Conservation (phyloP, 2,797 vertebrate genomes). For the Liasis olivaceus region DNA sequence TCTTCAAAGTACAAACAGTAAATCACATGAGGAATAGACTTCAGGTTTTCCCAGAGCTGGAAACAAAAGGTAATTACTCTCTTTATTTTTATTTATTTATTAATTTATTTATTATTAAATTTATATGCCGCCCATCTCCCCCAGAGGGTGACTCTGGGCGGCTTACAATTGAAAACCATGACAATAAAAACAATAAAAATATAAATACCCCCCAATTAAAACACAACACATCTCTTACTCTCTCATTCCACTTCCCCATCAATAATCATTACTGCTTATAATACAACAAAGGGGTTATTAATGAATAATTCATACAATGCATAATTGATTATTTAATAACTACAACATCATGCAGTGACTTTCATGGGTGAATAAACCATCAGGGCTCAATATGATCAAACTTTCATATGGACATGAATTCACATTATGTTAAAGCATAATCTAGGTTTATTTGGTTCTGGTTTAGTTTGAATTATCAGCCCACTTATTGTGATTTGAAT, state of each 20-base stretch:
- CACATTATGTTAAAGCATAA: neutral
- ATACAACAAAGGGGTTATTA: neutral
- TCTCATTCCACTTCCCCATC: no score
- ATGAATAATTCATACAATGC: neutral
- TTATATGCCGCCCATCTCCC: no score
- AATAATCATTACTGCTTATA: neutral
- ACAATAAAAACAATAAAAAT: no score
- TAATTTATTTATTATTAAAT: no score
- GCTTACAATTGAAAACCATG: no score
- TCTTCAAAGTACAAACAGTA: constrained; percentile 86
- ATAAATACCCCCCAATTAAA: no score
- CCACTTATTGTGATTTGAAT: no score
- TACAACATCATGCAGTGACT: neutral
- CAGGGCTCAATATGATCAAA: neutral
- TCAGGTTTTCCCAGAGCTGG: constrained; percentile 85
- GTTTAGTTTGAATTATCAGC: no score
- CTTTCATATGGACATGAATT: neutral
- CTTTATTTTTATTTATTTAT: neutral
- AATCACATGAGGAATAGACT: constrained; percentile 93
- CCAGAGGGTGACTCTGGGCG: no score
- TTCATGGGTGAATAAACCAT: neutral
- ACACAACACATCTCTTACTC: no score
- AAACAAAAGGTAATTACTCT: constrained; percentile 83
- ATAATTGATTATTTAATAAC: neutral
- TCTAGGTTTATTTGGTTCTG: no score